Evolutionary conservation across 2,888 invertebrate species (phyloP).

Genomic region (Pyrgus malvae): DNA sequence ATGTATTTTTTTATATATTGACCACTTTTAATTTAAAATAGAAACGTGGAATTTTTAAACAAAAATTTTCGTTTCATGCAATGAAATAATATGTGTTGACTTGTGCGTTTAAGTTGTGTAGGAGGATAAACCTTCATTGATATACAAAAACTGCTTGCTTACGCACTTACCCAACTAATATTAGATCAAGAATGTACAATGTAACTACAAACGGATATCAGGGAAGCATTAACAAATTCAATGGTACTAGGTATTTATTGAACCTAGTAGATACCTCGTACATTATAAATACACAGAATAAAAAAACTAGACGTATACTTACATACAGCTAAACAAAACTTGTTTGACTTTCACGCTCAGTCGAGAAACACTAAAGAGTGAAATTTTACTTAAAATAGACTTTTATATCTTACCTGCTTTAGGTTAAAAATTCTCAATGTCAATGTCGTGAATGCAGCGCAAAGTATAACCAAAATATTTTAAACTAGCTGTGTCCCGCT

Average conservation of each 20-base stretch:
- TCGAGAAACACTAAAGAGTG: conserved; percentile 14
- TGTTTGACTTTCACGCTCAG: conserved; percentile 19
- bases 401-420: background rate
- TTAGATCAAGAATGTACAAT: background rate
- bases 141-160: background rate
- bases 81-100: too few species aligned
- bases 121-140: background rate
- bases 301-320: conserved; percentile 18
- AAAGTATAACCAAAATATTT: background rate
- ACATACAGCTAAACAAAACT: conserved; percentile 14
- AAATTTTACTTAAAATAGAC: conserved; percentile 2
- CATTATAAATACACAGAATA: conserved; percentile 3
- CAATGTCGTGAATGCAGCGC: background rate
- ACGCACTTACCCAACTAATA: background rate
- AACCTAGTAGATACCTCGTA: background rate
- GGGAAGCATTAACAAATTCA: background rate
- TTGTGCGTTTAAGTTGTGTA: too few species aligned
- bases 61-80: too few species aligned
- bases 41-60: too few species aligned
- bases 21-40: too few species aligned
- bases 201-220: background rate
- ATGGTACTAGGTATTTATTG: background rate
- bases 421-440: background rate
- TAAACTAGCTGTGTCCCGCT: too few species aligned
- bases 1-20: too few species aligned